phyloP scores from a whole-genome alignment of 2,113 vertebrate genomes.

The Lepus europaeus region DNA sequence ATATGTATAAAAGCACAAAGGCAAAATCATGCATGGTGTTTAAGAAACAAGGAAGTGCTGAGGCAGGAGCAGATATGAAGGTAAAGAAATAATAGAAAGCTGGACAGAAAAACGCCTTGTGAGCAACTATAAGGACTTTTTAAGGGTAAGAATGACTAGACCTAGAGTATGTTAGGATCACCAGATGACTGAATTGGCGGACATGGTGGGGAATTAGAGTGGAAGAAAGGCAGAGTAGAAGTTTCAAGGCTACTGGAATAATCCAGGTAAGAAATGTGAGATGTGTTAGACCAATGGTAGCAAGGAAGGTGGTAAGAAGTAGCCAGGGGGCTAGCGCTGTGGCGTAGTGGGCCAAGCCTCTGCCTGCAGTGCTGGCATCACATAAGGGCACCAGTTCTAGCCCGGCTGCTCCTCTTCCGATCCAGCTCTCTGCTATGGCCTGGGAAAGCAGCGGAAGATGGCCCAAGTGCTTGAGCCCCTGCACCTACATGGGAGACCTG shows the following conservation, averaged over 20 bases:
- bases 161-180: neutral
- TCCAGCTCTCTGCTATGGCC: no score
- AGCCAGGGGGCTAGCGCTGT: neutral
- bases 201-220: neutral
- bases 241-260: neutral
- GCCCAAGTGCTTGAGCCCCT: no score
- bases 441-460: no score
- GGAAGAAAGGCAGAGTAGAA: neutral
- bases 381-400: no score
- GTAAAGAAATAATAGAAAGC: neutral
- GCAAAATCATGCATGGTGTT: neutral
- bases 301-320: neutral
- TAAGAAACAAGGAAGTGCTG: neutral
- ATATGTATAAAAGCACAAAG: neutral
- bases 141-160: neutral
- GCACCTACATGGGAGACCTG: no score
- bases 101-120: neutral
- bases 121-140: neutral
- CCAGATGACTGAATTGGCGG: neutral
- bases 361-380: no score
- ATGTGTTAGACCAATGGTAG: neutral
- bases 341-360: no score
- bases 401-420: no score
- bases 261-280: neutral
- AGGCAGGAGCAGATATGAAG: neutral